phyloP scores from a whole-genome alignment of 35 echinoderm and acorn worm species.

The Diadema setosum region DNA sequence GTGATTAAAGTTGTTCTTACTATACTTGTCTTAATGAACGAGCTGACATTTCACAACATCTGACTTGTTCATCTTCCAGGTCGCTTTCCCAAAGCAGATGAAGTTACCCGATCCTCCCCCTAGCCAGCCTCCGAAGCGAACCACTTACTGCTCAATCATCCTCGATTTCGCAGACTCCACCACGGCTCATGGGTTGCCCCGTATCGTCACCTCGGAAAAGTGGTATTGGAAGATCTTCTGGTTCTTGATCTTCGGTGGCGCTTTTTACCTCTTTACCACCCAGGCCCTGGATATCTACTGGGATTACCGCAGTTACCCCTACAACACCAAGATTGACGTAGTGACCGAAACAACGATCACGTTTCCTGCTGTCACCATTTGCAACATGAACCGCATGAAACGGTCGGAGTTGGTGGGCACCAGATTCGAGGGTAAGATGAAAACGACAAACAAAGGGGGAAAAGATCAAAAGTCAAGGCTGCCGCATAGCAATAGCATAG shows the following conservation, averaged over 20 bases:
- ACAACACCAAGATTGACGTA: constrained; percentile 68
- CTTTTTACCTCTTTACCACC: constrained; percentile 7
- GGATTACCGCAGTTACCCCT: constrained; percentile 46
- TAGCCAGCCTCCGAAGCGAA: not conserved
- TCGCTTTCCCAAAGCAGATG: no score
- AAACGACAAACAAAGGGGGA: no score
- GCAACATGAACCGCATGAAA: constrained; percentile 88
- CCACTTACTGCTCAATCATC: not conserved
- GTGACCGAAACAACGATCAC: constrained; percentile 17
- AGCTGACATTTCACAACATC: no score
- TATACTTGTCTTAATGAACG: no score
- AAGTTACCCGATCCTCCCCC: no score
- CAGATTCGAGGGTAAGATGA: constrained; percentile 40
- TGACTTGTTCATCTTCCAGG: no score
- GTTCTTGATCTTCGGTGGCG: constrained; percentile 17
- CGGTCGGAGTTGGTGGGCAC: constrained; percentile 39
- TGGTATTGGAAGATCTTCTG: constrained; percentile 62
- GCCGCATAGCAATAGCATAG: no score
- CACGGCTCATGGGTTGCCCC: constrained; percentile 75
- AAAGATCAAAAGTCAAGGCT: no score
- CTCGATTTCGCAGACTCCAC: constrained; percentile 38
- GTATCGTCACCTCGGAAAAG: constrained; percentile 13
- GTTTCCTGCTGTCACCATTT: constrained; percentile 87
- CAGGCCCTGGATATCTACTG: constrained; percentile 15
- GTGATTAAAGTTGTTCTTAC: no score